These are phyloP conservation scores for Tinea trinotella DNA, from an alignment of 2,888 invertebrate genomes.

Conservation along the genomic window DNA sequence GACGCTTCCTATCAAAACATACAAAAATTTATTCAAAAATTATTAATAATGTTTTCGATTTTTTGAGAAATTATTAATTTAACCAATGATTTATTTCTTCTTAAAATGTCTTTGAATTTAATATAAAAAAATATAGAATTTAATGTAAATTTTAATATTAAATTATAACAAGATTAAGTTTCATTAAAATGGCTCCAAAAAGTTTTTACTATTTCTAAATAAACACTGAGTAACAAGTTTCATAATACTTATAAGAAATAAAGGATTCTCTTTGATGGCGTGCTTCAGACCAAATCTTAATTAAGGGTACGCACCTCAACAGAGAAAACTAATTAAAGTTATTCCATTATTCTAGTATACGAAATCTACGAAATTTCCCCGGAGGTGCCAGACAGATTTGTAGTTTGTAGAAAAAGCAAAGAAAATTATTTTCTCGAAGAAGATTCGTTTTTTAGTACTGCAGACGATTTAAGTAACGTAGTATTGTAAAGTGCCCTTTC, in stretches of 20 bases:
- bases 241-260: conserved; percentile 12
- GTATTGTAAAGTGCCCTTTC: conserved; percentile 12
- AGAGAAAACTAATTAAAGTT: conserved; percentile 63
- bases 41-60: too few relatives aligned
- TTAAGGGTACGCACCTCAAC: conserved; percentile 55
- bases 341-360: conserved; percentile 58
- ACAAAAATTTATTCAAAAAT: conserved; percentile 1
- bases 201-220: background rate
- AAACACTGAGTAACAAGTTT: conserved; percentile 1
- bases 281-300: conserved; percentile 52
- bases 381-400: conserved; percentile 36
- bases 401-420: conserved; percentile 19
- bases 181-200: background rate
- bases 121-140: background rate
- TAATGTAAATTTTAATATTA: background rate
- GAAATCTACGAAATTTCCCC: conserved; percentile 41
- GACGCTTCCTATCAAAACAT: conserved; percentile 67
- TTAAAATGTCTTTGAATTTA: background rate
- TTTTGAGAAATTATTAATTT: too few relatives aligned
- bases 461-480: background rate
- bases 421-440: background rate
- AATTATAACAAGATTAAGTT: background rate
- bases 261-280: conserved; percentile 28
- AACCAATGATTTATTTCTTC: background rate
- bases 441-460: background rate